phyloP scores from a whole-genome alignment of 2,113 vertebrate genomes.

The Irena cyanogastra region DNA sequence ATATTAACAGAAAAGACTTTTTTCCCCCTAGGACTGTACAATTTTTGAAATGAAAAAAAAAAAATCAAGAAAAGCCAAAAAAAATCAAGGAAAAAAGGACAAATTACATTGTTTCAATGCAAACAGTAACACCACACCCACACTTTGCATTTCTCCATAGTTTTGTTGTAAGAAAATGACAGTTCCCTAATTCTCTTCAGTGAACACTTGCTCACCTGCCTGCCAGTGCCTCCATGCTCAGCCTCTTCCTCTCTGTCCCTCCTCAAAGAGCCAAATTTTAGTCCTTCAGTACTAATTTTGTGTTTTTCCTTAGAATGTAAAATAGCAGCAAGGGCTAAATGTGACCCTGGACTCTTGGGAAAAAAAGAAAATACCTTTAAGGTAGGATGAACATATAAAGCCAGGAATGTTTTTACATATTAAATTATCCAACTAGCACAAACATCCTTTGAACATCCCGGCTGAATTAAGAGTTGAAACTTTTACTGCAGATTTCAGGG shows the following conservation, averaged over 20 bases:
- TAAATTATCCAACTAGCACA: not conserved
- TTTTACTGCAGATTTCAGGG: not conserved
- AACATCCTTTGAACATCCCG: not conserved
- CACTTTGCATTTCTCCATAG: constrained; percentile 31
- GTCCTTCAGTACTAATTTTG: constrained; percentile 17
- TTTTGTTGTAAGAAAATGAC: constrained; percentile 44
- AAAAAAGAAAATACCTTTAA: not conserved
- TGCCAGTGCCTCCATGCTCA: constrained; percentile 24
- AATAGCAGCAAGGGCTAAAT: constrained; percentile 53
- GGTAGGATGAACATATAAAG: not conserved
- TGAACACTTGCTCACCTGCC: constrained; percentile 20
- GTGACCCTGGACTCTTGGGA: constrained; percentile 6
- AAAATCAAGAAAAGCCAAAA: constrained; percentile 24
- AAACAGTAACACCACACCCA: constrained; percentile 67
- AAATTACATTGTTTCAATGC: constrained; percentile 71
- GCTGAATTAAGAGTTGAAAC: not conserved
- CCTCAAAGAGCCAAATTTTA: constrained; percentile 27
- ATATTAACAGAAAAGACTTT: constrained; percentile 76
- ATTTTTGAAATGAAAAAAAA: constrained; percentile 70
- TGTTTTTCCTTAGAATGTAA: not conserved
- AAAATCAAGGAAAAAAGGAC: not conserved
- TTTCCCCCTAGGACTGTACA: constrained; percentile 65
- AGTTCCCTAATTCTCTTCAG: not conserved
- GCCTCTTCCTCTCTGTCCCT: not conserved
- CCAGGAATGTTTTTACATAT: not conserved